Conservation (phyloP, 2,797 vertebrate species). For the Micrastur ruficollis region DNA sequence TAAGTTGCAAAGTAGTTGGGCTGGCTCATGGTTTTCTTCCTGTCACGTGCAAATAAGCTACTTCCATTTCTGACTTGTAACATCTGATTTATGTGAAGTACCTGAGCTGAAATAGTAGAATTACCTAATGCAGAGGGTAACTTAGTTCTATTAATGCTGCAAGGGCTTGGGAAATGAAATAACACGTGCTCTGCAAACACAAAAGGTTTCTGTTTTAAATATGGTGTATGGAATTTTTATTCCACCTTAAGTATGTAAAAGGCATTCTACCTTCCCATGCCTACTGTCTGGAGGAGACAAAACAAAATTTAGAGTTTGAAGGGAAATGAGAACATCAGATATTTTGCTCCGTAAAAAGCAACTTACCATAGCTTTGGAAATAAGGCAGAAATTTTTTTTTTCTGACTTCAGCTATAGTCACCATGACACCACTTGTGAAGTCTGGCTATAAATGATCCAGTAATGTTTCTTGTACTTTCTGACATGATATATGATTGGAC, state of each 20-base stretch:
- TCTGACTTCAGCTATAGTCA: rapidly evolving
- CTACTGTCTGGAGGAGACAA: background rate
- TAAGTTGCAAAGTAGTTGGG: background rate
- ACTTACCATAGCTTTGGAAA: background rate
- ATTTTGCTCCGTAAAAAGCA: background rate
- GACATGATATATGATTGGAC: background rate
- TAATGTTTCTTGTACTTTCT: background rate
- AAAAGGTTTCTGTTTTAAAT: background rate
- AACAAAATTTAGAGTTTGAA: background rate
- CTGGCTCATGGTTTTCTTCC: background rate
- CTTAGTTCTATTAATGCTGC: background rate
- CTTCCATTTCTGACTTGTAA: background rate
- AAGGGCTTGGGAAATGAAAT: background rate
- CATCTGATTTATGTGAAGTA: background rate
- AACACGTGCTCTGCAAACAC: background rate
- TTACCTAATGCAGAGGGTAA: background rate
- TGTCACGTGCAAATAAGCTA: background rate
- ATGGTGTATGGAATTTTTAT: background rate
- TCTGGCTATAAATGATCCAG: background rate
- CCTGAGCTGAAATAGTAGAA: background rate
- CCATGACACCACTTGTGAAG: too few relatives aligned
- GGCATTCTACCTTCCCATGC: background rate
- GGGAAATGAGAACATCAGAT: background rate
- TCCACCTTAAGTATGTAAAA: background rate
- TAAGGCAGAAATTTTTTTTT: background rate